Evolutionary conservation across 2,888 invertebrate species (phyloP).

Genomic region (Oscheius sp.): DNA sequence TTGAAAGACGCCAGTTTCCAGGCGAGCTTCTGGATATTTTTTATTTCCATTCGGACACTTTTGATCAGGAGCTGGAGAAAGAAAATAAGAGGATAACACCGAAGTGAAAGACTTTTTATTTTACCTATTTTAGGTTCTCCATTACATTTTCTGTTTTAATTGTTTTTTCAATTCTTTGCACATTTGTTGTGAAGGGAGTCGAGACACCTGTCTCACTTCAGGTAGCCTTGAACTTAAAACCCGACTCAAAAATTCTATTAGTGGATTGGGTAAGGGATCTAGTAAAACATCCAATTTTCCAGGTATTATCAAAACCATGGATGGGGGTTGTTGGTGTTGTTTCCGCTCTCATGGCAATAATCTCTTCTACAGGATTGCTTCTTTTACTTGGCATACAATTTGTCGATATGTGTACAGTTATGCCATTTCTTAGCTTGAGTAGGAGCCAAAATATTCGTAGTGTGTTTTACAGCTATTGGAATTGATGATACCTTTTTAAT

Average conservation of each 20-base stretch:
- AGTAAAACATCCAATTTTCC: neutral
- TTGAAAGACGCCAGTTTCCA: slow-evolving; percentile 40
- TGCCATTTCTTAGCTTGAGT: slow-evolving; percentile 94
- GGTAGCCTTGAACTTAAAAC: slow-evolving; percentile 1
- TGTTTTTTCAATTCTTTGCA: slow-evolving; percentile 59
- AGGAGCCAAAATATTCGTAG: no score
- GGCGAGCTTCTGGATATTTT: slow-evolving; percentile 48
- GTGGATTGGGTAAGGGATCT: slow-evolving; percentile 81
- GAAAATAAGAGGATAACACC: slow-evolving; percentile 59
- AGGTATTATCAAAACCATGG: slow-evolving; percentile 83
- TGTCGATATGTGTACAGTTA: slow-evolving; percentile 91
- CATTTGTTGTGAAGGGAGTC: slow-evolving; percentile 57
- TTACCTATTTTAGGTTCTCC: slow-evolving; percentile 51
- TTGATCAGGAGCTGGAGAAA: slow-evolving; percentile 61
- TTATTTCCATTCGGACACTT: slow-evolving; percentile 63
- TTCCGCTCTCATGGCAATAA: slow-evolving; percentile 79
- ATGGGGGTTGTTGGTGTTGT: slow-evolving; percentile 55
- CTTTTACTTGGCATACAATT: slow-evolving; percentile 89
- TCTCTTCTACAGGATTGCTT: slow-evolving; percentile 87
- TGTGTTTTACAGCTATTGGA: slow-evolving; percentile 82
- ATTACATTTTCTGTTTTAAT: slow-evolving; percentile 61
- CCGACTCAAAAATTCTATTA: slow-evolving; percentile 74
- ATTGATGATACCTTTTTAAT: slow-evolving; percentile 95
- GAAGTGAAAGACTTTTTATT: slow-evolving; percentile 37
- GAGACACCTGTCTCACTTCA: slow-evolving; percentile 27